Evolutionary conservation across 2,888 invertebrate genomes (phyloP), one percentile per base, ranked within the genome.

Genomic region (Drosophila yooni): DNA sequence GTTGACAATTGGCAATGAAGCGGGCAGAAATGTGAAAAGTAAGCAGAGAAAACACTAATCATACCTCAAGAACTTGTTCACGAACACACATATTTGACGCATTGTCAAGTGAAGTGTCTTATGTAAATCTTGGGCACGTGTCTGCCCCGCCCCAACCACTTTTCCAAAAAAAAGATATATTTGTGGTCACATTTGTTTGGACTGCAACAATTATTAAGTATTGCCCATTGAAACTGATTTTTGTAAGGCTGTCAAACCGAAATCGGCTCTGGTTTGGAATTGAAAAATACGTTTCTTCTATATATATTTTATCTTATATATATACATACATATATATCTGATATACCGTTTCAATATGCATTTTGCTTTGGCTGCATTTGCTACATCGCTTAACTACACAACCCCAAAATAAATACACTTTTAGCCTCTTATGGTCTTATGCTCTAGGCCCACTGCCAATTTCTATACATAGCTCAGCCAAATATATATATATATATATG

Each of bases 1-100:
- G 63, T 71, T 88, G 86, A 89, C 90, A 85, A 85, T 85, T 84
- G 84, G 72, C 79, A 76, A 75, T 68, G 43, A 11, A 43, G 43
- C 21, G 21, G 21, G 2, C 46, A 46, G 64, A 54, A 34, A 43
- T 27, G 25, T 27, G 7, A 38, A 25, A 31, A 43, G 25, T 3
- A 3, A 10, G 52, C 33, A 25, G 11, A 2, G 43, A 50, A 43
- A 75, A 60, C 60, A 58, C 57, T 40, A 65, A 69, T 70, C 61
- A 76, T 52, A 78, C 59, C 73, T 77, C 38, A 56, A 36, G 54
- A 59, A 64, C 72, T 50, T 71, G 51, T 61, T 60, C 10, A 27
- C 61, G 59, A 56, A 11, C 7, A 75, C 36, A 46, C 60, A 38
- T 63, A 56, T 48, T 31, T 68, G 78, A 74, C 43, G 46, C 58